Percentiles rank a stretch among this genome's conserved stretches.
Conservation (phyloP, 2,888 invertebrate genomes). For the Leptura quadrifasciata region DNA sequence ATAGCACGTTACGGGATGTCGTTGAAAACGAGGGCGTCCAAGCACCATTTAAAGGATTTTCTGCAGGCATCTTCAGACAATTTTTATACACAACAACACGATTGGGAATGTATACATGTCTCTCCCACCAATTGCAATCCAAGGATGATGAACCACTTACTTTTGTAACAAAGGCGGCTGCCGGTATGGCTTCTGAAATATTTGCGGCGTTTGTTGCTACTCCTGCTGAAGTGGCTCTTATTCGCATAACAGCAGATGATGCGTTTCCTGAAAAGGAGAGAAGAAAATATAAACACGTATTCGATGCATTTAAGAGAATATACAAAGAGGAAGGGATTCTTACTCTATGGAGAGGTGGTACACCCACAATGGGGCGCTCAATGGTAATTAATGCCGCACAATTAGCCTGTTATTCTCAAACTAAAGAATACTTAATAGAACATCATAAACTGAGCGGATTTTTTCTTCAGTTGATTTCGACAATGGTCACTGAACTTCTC, state of each 20-base stretch:
- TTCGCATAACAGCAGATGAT: slow-evolving; percentile 98
- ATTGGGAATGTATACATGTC: slow-evolving; percentile 93
- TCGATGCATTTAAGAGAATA: slow-evolving; percentile 90
- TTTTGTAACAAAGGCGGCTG: slow-evolving; percentile 85
- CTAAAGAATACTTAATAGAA: slow-evolving; percentile 75
- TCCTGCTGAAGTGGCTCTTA: slow-evolving; percentile 96
- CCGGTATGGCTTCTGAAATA: slow-evolving; percentile 92
- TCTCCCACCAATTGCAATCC: slow-evolving; percentile 80
- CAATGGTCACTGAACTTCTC: slow-evolving; percentile 97
- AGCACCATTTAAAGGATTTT: slow-evolving; percentile 92
- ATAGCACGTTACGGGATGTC: slow-evolving; percentile 81
- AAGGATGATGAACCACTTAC: slow-evolving; percentile 84
- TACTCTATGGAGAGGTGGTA: slow-evolving; percentile 94
- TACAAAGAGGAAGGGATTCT: slow-evolving; percentile 70
- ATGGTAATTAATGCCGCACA: slow-evolving; percentile 99
- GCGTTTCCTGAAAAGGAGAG: slow-evolving; percentile 90
- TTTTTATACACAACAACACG: slow-evolving; percentile 98
- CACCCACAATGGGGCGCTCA: slow-evolving; percentile 91
- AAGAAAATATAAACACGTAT: slow-evolving; percentile 94
- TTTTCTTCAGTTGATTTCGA: slow-evolving; percentile 91
- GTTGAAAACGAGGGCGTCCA: slow-evolving; percentile 89
- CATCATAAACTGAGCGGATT: slow-evolving; percentile 81
- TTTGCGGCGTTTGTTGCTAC: slow-evolving; percentile 94
- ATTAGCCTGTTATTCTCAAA: slow-evolving; percentile 96
- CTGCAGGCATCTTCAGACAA: slow-evolving; percentile 87